Base-by-base conservation (phyloP, 1,140 invertebrate genomes). In the Sminthurides bifidus region DNA sequence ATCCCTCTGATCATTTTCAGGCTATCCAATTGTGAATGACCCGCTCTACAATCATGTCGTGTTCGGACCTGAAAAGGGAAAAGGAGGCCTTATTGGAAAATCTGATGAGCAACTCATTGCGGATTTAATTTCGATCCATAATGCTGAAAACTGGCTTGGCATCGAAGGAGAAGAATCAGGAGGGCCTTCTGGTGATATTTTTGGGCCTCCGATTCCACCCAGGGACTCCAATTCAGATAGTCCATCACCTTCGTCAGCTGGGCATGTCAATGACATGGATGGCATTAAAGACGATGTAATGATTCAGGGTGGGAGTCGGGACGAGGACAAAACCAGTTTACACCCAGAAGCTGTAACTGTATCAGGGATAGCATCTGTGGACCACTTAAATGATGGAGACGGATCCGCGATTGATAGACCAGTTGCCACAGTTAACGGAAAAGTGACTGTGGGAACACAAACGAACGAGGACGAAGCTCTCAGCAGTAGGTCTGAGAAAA, bases 1-100 rank as follows among this genome's bases (percentile, higher is more conserved):
- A n/a, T 14, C 17, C 46, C 44, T 53, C n/a, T 53, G 41, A 12
- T 35, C 33, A 10, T 58, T 64, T 66, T 29, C 69, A 87, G 85
- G 92, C 52, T 89, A 89, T 75, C 95, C 95, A 1, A 95, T 98
- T 52, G 81, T 94, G 1, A 97, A 97, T 70, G 95, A 98, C 73
- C 87, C 90, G 0, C 73, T 98, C 0, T 98, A 98, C 74, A 94
- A 95, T 71, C 87, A 90, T 70, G 77, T 80, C 10, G 85, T 90
- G 0, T 93, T 94, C 70, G 92, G 92, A 0, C 86, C 87, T 0
- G 74, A 85, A 27, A 92, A 92, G 66, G 94, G 93, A 1, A 92
- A 91, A 70, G 84, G 84, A 19, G 93, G 92, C 1, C 81, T 89
- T 64, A 86, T 91, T 59, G 92, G 88, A 2, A 93, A 93, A 71